Base-by-base conservation (phyloP, 2,113 vertebrate genomes). In the Sinocyclocheilus rhinocerous region DNA sequence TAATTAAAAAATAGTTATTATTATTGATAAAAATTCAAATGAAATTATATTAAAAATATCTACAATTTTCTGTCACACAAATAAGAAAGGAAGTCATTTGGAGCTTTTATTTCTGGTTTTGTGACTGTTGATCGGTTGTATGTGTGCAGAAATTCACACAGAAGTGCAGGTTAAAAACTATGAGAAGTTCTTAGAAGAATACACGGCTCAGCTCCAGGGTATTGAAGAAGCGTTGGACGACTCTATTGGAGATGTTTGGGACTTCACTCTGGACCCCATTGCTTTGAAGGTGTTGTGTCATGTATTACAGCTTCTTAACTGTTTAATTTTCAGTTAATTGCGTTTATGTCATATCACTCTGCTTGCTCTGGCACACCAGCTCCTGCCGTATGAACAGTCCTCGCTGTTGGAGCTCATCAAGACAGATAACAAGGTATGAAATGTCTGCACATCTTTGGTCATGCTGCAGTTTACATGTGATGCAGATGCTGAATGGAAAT, bases 161-260 rank as follows among this genome's bases (percentile, higher is more conserved):
- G 98, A 99, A 91, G 98, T 99, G 79, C 98, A 99, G 2, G 91
- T 99, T 90, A 99, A 99, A 94, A 99, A 96, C 92, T 99, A 99
- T 7, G 96, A 94, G 59, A 98, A 93, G 92, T 99, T 99, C 91
- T 94, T 99, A 89, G 97, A 98, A 70, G 98, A 98, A 0, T 99
- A 99, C 89, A 96, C 97, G 0, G 96, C 96, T 87, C 98, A 99
- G 36, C 93, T 99, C 83, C 97, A 95, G 91, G 97, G 97, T 82
- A 97, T 97, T 85, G 97, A 99, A 87, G 97, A 99, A 72, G 98
- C 98, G 9, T 90, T 99, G 91, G 98, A 99, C 91, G 97, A 98
- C 83, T 96, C 97, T 33, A 91, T 98, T 36, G 98, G 98, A 91
- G 98, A 99, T 90, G 97, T 99, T 69, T 99, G 98, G 98, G 98